These are phyloP conservation scores for Pantherophis guttatus DNA, from an alignment of 2,113 vertebrate genomes.

Conservation along the genomic window DNA sequence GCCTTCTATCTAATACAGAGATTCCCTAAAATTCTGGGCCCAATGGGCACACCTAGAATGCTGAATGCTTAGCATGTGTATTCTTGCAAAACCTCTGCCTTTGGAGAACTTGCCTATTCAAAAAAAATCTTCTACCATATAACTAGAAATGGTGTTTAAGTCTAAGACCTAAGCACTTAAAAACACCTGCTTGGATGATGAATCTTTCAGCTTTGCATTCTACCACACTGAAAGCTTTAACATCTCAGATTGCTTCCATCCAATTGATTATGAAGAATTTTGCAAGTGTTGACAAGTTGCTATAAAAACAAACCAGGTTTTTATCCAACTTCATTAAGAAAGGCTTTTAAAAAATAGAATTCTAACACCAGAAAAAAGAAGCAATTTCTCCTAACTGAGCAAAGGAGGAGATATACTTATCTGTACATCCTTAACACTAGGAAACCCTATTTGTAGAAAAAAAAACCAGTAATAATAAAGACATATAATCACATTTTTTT, in stretches of 20 bases:
- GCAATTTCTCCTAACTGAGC: not conserved
- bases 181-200: not conserved
- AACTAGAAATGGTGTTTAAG: not conserved
- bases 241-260: not conserved
- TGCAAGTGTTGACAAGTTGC: not conserved
- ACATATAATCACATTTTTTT: not conserved
- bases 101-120: not conserved
- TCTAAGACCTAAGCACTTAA: not conserved
- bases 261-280: not conserved
- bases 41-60: not conserved
- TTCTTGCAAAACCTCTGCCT: not conserved
- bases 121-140: not conserved
- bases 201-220: not conserved
- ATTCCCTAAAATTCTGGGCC: not conserved
- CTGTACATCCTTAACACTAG: not conserved
- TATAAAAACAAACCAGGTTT: not conserved
- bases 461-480: not conserved
- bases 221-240: not conserved
- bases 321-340: not conserved
- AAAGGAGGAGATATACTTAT: not conserved
- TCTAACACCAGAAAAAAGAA: not conserved
- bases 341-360: not conserved
- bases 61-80: not conserved
- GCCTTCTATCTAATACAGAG: not conserved
- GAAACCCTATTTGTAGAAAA: not conserved